Base-by-base conservation (phyloP, 2,888 invertebrate genomes). In the Nomada fabriciana region DNA sequence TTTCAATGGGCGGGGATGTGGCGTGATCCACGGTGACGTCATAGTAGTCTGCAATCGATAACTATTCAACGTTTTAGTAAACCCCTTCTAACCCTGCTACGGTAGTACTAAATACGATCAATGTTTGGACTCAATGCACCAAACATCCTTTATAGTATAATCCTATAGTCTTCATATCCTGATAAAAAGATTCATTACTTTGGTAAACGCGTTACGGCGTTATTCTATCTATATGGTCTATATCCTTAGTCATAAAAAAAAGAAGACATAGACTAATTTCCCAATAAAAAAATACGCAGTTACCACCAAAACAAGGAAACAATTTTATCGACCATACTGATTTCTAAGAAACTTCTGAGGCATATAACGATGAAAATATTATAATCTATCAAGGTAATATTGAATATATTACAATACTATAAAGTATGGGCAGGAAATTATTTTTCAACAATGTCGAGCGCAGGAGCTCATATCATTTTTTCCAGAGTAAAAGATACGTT, bases 11-110 rank as follows among this genome's bases (percentile, higher is more conserved):
- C 90, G 92, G 93, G 92, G 92, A 93, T 90, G 92, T 94, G 94
- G 94, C 94, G 94, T 94, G 94, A 94, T 94, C 92, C 91, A 86
- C 80, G 89, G 84, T 93, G 93, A 93, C 93, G 93, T 93, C 93
- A 93, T 86, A 42, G 67, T 76, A 68, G 79, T 82, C 82, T 55
- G 70, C 87, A 81, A 88, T 88, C 88, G 88, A 88, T 88, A 88
- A 84, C 82, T 84, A 70, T 83, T 74, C 77, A 71, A 81, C 82
- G 36, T 52, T 78, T 80, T 70, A 80, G 59, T 43, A 80, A 69
- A 82, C 61, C 71, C 84, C 76, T 74, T 72, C 74, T 79, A 77
- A 85, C 76, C 60, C 60, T 74, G 74, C 63, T 74, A 72, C 67
- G 70, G 59, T 74, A 64, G 50, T 74, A 70, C 57, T 42, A 63